Conservation (phyloP, 2,113 vertebrate species). For the Cettia cetti region DNA sequence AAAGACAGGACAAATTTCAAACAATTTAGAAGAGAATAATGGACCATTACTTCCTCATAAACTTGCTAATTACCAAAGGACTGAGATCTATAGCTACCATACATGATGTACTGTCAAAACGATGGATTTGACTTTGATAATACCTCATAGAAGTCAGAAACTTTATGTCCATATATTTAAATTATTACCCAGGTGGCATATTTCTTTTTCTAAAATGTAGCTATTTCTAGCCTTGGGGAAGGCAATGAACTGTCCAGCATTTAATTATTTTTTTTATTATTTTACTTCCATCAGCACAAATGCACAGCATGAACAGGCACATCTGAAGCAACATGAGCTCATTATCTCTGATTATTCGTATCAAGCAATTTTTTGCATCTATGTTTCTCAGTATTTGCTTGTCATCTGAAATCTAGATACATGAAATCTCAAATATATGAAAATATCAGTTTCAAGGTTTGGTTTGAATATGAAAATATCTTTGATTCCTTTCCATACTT, state of each 20-base stretch:
- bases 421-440: background rate
- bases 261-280: background rate
- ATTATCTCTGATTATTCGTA: background rate
- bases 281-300: background rate
- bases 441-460: background rate
- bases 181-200: background rate
- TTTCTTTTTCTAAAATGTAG: background rate
- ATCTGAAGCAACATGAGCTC: background rate
- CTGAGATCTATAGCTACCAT: conserved; percentile 3
- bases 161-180: background rate
- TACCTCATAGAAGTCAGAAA: background rate
- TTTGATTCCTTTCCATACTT: background rate
- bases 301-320: background rate
- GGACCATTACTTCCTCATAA: conserved; percentile 46
- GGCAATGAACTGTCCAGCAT: background rate
- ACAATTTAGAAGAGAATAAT: conserved; percentile 38
- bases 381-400: background rate
- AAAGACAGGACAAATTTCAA: conserved; percentile 38
- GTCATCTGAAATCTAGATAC: background rate
- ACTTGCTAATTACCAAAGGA: conserved; percentile 50
- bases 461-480: background rate
- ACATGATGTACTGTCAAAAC: conserved; percentile 3
- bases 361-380: background rate
- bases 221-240: background rate
- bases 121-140: conserved; percentile 24